Base-by-base conservation (phyloP, 1,140 invertebrate genomes). In the Drosophila sp. region DNA sequence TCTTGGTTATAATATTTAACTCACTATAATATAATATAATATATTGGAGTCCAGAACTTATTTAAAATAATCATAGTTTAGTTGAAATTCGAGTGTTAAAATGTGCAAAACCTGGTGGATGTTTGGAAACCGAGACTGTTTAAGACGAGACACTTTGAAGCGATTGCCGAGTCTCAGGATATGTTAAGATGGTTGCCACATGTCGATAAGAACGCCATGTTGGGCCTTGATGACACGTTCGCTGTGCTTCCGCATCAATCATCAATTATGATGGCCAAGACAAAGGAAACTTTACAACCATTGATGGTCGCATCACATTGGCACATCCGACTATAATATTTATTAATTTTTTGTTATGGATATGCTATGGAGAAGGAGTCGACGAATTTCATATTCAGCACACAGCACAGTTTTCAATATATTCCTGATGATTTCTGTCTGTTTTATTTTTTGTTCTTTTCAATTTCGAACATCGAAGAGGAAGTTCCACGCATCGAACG, bases 391-490 rank as follows among this genome's bases (percentile, higher is more conserved):
- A 79, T 89, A 79, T 87, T 82, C 83, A 69, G 64, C 21, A 40
- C 83, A 82, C 82, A 87, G 32, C 41, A 36, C 9, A 67, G 72
- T 72, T 78, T 87, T 82, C 76, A 89, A 87, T 87, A 79, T 59
- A 27, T 81, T n/a, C n/a, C n/a, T n/a, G n/a, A n/a, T n/a, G n/a
- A n/a, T n/a, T n/a, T n/a, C n/a, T n/a, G n/a, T n/a, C n/a, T 80
- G 40, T 64, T 69, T 13, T 18, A 34, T 6, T 80, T 81, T 71
- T 79, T 61, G n/a, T 67, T 76, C 56, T 77, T 86, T 86, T 87
- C 78, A 87, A 89, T 82, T 86, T 76, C 36, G 34, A 51, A 13
- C 56, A 59, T 72, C 72, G 36, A 51, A 36, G 41, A 43, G 65
- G 40, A 75, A 76, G 71, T 13, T 14, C 14, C 46, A 7, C 25